phyloP scores from a whole-genome alignment of 2,113 vertebrate genomes.

The Jacana jacana region DNA sequence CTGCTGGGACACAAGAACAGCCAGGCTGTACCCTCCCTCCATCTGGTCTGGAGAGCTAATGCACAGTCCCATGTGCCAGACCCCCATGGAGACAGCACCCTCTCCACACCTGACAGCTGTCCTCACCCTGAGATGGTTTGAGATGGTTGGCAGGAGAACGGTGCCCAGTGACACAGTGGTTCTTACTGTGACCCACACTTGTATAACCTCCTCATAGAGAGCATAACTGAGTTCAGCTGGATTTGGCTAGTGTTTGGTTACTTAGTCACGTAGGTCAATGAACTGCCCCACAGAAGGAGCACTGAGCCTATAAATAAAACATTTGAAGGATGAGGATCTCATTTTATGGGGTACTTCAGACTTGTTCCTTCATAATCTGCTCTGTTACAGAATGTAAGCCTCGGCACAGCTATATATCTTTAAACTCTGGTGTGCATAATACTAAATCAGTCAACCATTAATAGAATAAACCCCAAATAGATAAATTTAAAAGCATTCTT shows the following conservation, averaged over 20 bases:
- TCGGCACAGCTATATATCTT: neutral
- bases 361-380: neutral
- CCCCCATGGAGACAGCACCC: fast-evolving
- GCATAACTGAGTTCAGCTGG: neutral
- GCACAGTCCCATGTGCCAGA: neutral
- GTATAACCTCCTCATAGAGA: neutral
- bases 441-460: neutral
- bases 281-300: neutral
- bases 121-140: neutral
- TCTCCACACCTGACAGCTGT: neutral
- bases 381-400: neutral
- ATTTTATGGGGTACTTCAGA: neutral
- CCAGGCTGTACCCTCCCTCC: neutral
- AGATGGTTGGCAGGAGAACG: neutral
- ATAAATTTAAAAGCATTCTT: neutral
- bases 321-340: neutral
- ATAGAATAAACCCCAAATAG: neutral
- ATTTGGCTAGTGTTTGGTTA: neutral
- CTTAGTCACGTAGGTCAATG: no score
- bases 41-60: neutral
- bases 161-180: neutral
- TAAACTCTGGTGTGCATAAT: neutral
- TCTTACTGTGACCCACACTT: neutral
- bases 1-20: neutral
- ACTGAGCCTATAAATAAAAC: neutral